Base-by-base conservation (phyloP, 1,140 invertebrate genomes). In the Hormaphis cornu region DNA sequence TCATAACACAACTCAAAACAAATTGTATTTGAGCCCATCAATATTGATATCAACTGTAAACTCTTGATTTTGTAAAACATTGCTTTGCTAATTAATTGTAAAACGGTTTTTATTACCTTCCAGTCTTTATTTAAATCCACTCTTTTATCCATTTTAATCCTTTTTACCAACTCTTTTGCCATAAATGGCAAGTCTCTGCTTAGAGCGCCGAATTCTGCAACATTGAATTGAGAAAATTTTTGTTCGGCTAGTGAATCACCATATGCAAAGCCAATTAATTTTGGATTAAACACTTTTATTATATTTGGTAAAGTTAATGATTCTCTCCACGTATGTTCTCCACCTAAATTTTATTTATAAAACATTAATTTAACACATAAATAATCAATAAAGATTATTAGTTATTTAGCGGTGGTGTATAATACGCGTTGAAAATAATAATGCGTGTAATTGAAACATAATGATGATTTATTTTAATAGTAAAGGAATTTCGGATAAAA, bases 21-120 rank as follows among this genome's bases (percentile, higher is more conserved):
- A 58, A 90, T 81, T 73, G 90, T 87, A 74, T 89, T 88, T 46
- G 80, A 77, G 44, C 87, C 87, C 22, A 88, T 84, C 74, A 88
- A 82, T 7, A 89, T 63, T 0, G 83, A 85, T 12, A 89, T 78
- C 6, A 89, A 53, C 80, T 87, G 80, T 73, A 20, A 14, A 30
- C 18, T 26, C 20, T n/a, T n/a, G n/a, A n/a, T n/a, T n/a, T 30
- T 48, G 33, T 30, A 52, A 52, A 3, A 16, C 35, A 52, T 82
- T 85, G 18, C n/a, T 14, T 63, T 10, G 1, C 5, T 7, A 0
- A n/a, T 9, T 9, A 42, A 42, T 42, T n/a, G 14, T 9, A 18
- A 20, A 28, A 42, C 40, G n/a, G 9, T 42, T 18, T 30, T 16
- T 22, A 22, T 44, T 73, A 83, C 82, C 80, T 90, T 90, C 89